Conservation (phyloP, 2,888 invertebrate genomes). For the Ectobius pallidus region DNA sequence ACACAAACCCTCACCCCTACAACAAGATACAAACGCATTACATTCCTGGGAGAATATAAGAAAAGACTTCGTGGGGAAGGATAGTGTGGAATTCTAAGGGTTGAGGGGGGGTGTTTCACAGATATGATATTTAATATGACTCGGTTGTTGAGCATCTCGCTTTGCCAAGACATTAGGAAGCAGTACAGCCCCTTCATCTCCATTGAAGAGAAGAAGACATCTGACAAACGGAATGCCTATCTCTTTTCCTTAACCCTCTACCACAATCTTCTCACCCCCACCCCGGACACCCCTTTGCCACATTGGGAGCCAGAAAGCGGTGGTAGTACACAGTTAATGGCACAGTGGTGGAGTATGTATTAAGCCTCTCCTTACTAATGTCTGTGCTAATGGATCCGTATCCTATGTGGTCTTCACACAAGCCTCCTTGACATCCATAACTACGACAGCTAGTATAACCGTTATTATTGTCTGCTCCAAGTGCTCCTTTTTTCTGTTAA, state of each 20-base stretch:
- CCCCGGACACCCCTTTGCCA: no score
- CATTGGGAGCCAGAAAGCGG: neutral
- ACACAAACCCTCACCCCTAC: neutral
- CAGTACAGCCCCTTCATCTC: neutral
- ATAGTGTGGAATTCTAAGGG: conserved; percentile 4
- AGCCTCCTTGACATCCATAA: neutral
- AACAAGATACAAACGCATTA: conserved; percentile 10
- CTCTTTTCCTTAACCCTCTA: conserved; percentile 20
- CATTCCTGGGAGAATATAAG: conserved; percentile 12
- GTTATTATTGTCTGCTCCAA: no score
- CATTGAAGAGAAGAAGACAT: conserved; percentile 18
- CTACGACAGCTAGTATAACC: neutral
- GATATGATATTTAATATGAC: conserved; percentile 21
- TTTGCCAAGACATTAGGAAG: conserved; percentile 15
- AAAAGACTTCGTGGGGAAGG: neutral
- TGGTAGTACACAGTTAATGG: conserved; percentile 1
- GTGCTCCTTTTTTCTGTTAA: no score
- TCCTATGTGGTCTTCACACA: conserved; percentile 3
- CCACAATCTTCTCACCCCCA: neutral
- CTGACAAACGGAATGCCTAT: conserved; percentile 21
- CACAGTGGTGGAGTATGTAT: conserved; percentile 2
- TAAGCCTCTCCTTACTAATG: conserved; percentile 7
- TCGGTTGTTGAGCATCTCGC: conserved; percentile 7
- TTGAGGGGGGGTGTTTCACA: neutral
- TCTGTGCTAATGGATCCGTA: conserved; percentile 8